Evolutionary conservation across 2,113 vertebrate genomes (phyloP), one percentile per base, ranked within the genome.

Genomic region (Hippoglossus stenolepis): DNA sequence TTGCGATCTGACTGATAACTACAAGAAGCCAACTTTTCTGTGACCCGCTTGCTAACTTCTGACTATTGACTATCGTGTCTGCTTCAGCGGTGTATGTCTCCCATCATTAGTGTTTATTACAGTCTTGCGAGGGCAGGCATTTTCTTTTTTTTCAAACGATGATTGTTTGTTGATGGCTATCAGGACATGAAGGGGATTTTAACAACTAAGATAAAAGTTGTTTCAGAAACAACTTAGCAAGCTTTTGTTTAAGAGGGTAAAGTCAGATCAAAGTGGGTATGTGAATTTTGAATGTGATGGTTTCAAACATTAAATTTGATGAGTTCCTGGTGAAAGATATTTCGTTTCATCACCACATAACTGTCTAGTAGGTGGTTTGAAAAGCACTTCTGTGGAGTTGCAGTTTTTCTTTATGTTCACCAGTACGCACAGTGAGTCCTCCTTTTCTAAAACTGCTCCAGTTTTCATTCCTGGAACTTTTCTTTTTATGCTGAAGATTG

Each of bases 381-480:
- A 61, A 68, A 71, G 70, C 70, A 60, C 1, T 38, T 10, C 9
- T 38, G 35, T 38, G 43, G 31, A 24, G 73, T 45, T 65, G 31
- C 14, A 66, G 8, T 66, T 57, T 23, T 72, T 71, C n/a, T 66
- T 53, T 28, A 64, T 64, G 21, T 31, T 23, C 69, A 26, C 49
- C 57, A 85, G 38, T 18, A 17, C 35, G 57, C 2, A 38, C 21
- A 79, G 43, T 3, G 45, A 82, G 40, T 65, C 47, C 21, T 49
- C 3, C 35, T 64, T 28, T 80, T 54, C 59, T 72, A 63, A 63
- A 49, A 60, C 31, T 62, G 70, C 65, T 75, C 75, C 61, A 80
- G 8, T 73, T 77, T 71, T 80, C 31, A 77, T 68, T 67, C 51
- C 57, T 71, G 4, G 45, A 68, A 59, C 35, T 38, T 75, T 43